phyloP scores from a whole-genome alignment of 2,888 invertebrate genomes.

The Rambutsinella grinnellia region DNA sequence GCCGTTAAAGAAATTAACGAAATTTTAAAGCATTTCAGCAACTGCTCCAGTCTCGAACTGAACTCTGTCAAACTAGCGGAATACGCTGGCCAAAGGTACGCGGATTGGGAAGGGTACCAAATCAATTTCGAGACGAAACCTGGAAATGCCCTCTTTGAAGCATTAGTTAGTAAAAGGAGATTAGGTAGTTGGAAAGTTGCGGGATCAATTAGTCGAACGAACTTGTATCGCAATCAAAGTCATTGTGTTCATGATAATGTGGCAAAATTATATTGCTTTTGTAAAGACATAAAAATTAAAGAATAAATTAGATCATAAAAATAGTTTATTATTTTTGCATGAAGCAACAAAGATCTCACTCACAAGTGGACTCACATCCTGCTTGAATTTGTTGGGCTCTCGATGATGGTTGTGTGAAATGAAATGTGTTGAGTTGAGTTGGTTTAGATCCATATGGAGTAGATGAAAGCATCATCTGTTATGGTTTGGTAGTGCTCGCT shows the following conservation, averaged over 20 bases:
- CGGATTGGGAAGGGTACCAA: constrained; percentile 24
- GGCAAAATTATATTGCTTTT: constrained; percentile 69
- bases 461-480: too few relatives aligned
- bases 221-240: constrained; percentile 37
- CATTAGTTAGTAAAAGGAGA: constrained; percentile 47
- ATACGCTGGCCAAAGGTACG: neutral
- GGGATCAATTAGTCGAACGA: constrained; percentile 45
- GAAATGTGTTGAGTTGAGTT: too few relatives aligned
- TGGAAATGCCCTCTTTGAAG: constrained; percentile 43
- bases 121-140: constrained; percentile 34
- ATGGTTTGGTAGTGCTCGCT: too few relatives aligned
- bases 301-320: too few relatives aligned
- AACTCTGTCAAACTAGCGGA: constrained; percentile 28
- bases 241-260: constrained; percentile 62
- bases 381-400: too few relatives aligned
- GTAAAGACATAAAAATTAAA: too few relatives aligned
- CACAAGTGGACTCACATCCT: too few relatives aligned
- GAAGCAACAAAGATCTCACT: too few relatives aligned
- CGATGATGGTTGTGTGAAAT: too few relatives aligned
- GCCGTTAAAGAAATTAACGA: constrained; percentile 6
- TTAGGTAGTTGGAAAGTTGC: constrained; percentile 48
- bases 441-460: too few relatives aligned
- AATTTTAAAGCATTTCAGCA: too few relatives aligned
- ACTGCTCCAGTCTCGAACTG: constrained; percentile 16
- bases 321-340: too few relatives aligned